Evolutionary conservation across 2,888 invertebrate genomes (phyloP), one percentile per base, ranked within the genome.

Genomic region (Gymnocheta viridis): DNA sequence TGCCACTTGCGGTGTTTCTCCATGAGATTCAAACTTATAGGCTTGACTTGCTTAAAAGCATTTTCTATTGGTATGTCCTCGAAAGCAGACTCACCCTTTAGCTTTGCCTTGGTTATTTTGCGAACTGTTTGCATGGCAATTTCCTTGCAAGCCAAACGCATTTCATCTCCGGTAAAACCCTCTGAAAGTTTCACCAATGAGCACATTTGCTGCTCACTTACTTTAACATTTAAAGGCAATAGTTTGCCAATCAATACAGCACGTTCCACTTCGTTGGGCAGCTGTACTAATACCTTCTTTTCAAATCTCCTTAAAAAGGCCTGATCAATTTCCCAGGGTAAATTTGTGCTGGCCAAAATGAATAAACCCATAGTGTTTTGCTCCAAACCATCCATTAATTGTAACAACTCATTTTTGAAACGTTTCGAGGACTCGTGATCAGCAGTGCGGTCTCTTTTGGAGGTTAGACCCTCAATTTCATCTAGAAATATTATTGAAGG

Each of bases 401-500:
- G 95, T 10, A 98, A 93, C 22, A 98, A 93, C 91, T 98, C 98
- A 64, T 98, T 95, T 93, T 97, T 97, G 89, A 98, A 95, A 76
- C 98, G 93, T 81, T 96, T 93, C 9, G 97, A 96, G 0, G 97
- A 97, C 91, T 98, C 98, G 89, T 97, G 97, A 89, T 97, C 96
- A 0, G 94, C 94, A 0, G 93, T 91, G 12, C 94, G 92, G 1
- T 94, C 94, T 2, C 94, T 93, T 77, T 93, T 93, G 2, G 96
- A 95, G 22, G 96, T 95, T 38, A 98, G 91, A 14, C 97, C 95
- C 89, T 98, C 98, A 79, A 98, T 94, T 92, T 98, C 98, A 90
- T 98, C 98, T 64, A 98, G 94, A 91, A 98, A 98, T 88, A 98
- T 96, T 10, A 97, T 96, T 0, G 98, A 96, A 0, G 98, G 98